Evolutionary conservation across 2,888 invertebrate species (phyloP).

Genomic region (Megamerina dolium): DNA sequence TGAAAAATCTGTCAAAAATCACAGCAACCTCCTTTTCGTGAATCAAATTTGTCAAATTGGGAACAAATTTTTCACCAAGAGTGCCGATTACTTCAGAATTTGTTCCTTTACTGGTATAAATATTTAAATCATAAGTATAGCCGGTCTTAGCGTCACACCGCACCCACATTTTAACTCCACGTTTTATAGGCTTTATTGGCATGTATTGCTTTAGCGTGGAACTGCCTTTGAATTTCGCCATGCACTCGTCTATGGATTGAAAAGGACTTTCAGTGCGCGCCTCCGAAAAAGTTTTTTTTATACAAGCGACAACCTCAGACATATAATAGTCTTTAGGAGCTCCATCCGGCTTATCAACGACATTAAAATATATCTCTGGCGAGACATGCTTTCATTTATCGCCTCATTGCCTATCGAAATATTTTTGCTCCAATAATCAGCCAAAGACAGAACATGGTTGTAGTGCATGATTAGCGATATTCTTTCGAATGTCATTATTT

Average conservation of each 20-base stretch:
- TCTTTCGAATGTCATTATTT: too few relatives aligned
- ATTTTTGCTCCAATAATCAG: too few relatives aligned
- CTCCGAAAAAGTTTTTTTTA: too few relatives aligned
- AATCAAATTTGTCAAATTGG: too few relatives aligned
- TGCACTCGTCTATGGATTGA: too few relatives aligned
- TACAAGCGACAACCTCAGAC: neutral
- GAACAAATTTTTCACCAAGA: neutral
- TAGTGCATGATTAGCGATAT: too few relatives aligned
- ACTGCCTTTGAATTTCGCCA: neutral
- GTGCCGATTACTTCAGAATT: neutral
- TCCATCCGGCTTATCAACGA: neutral
- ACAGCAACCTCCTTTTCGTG: too few relatives aligned
- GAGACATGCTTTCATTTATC: neutral
- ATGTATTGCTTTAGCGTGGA: too few relatives aligned
- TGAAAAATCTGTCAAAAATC: too few relatives aligned
- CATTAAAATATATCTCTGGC: neutral
- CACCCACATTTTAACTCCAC: neutral
- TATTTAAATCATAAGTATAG: neutral
- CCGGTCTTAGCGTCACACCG: too few relatives aligned
- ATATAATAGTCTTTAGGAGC: constrained; percentile 1
- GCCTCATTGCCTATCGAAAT: neutral
- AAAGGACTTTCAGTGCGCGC: neutral
- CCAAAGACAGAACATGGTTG: too few relatives aligned
- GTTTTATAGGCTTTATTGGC: neutral
- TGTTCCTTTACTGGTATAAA: neutral